Percentiles rank a stretch among this genome's conserved stretches.
These are phyloP conservation scores for Myocastor coypus DNA, from an alignment of 2,113 vertebrate species.

Conservation along the genomic window DNA sequence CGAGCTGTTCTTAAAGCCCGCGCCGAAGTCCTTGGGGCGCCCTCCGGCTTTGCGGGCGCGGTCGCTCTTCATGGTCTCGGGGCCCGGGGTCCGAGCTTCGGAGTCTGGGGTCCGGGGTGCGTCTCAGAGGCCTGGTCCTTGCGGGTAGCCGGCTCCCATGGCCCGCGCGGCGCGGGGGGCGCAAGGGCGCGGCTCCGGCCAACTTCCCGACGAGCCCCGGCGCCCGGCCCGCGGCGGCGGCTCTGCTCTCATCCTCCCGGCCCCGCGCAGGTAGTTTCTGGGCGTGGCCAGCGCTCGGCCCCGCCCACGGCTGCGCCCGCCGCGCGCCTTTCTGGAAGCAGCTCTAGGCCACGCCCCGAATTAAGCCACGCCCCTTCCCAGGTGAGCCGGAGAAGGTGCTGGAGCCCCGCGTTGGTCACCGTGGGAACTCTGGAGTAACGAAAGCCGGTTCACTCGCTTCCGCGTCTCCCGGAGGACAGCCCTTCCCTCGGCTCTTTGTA, in stretches of 20 bases:
- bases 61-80: conserved; percentile 71
- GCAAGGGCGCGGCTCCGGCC: neutral
- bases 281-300: conserved; percentile 71
- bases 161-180: neutral
- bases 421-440: rapidly evolving
- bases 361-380: neutral
- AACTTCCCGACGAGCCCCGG: neutral
- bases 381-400: rapidly evolving
- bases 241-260: conserved; percentile 56
- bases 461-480: neutral
- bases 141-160: conserved; percentile 64
- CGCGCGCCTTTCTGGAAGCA: neutral
- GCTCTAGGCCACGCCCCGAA: neutral
- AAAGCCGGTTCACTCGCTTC: neutral
- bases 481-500: neutral
- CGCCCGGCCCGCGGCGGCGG: neutral
- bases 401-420: neutral
- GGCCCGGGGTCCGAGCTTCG: neutral
- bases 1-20: conserved; percentile 76
- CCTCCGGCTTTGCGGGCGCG: conserved; percentile 37
- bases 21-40: conserved; percentile 21
- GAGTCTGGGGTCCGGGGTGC: neutral
- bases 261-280: conserved; percentile 78
- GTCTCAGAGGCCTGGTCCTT: conserved; percentile 52
- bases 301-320: neutral